Evolutionary conservation across 1,140 invertebrate genomes (phyloP), one percentile per base, ranked within the genome.

Genomic region (Apolygus lucorum): DNA sequence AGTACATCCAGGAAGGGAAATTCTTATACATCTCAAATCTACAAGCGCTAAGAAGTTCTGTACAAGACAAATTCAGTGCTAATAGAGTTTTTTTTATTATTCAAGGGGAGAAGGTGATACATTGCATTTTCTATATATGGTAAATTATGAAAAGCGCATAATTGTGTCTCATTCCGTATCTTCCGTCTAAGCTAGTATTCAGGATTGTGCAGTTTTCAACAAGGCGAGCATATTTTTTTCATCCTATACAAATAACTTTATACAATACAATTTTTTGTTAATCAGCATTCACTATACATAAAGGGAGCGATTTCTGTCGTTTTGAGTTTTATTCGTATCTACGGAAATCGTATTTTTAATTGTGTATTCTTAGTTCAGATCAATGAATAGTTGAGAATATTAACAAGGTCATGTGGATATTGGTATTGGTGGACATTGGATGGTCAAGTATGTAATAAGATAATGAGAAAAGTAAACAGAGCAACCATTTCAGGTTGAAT

Each of bases 151-250:
- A 17, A 42, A 42, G 17, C 4, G 4, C 17, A 4, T 42, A 4
- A 42, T 42, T 17, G 34, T 42, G n/a, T n/a, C n/a, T n/a, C 34
- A 42, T 42, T 42, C 34, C 34, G 17, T 42, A 8, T 42, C 17
- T 42, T 42, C 17, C 34, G 4, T 59, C 54, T 59, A 59, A 59
- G 11, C 54, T 59, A 59, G 22, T 24, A 59, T n/a, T 49, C 13
- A 59, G 54, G 54, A 59, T 59, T 59, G 54, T 59, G 54, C 54
- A 59, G 54, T 59, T 59, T 59, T 59, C 54, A 59, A 59, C 54
- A 59, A 59, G 54, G 54, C 54, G 22, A 59, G 54, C 54, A 21
- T 4, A 4, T 59, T 14, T 59, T 42, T 42, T 42, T 42, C 34
- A 42, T 42, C 17, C 34, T 42, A 42, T 59, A 59, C 54, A 59